Conservation (phyloP, 2,888 invertebrate species). For the Mimumesa dahlbomi region DNA sequence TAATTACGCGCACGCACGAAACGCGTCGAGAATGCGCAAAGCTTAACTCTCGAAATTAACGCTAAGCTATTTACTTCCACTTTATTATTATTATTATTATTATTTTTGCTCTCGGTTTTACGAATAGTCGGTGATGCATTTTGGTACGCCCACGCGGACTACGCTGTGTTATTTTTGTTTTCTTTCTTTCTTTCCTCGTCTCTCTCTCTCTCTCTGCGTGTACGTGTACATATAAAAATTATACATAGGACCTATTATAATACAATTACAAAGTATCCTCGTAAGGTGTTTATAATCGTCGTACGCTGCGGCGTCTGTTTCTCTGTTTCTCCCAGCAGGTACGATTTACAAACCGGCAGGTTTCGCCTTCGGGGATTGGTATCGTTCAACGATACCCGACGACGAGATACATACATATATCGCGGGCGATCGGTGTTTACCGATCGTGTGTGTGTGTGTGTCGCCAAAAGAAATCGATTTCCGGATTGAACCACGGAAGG, state of each 20-base stretch:
- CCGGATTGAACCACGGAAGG: too few species aligned
- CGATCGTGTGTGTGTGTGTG: too few species aligned
- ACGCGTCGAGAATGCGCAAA: conserved; percentile 56
- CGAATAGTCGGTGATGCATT: conserved; percentile 41
- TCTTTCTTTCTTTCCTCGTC: too few species aligned
- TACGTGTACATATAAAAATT: conserved; percentile 60
- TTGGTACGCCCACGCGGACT: not conserved
- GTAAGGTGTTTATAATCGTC: conserved; percentile 68
- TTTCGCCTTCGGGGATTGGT: not conserved
- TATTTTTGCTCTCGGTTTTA: conserved; percentile 19
- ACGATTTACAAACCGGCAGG: conserved; percentile 23
- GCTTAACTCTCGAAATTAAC: conserved; percentile 37
- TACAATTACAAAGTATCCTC: conserved; percentile 69
- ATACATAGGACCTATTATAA: conserved; percentile 66
- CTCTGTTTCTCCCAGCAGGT: conserved; percentile 30
- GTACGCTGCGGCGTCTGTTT: conserved; percentile 62
- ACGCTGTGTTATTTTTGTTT: too few species aligned
- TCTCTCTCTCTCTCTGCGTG: conserved; percentile 29
- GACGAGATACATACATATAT: too few species aligned
- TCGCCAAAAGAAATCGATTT: not conserved
- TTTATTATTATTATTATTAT: too few species aligned
- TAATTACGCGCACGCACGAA: conserved; percentile 61
- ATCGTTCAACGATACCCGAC: not conserved
- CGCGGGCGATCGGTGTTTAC: too few species aligned
- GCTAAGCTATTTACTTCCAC: conserved; percentile 26